Base-by-base conservation (phyloP, 2,797 vertebrate species). In the Myiotriccus ornatus region DNA sequence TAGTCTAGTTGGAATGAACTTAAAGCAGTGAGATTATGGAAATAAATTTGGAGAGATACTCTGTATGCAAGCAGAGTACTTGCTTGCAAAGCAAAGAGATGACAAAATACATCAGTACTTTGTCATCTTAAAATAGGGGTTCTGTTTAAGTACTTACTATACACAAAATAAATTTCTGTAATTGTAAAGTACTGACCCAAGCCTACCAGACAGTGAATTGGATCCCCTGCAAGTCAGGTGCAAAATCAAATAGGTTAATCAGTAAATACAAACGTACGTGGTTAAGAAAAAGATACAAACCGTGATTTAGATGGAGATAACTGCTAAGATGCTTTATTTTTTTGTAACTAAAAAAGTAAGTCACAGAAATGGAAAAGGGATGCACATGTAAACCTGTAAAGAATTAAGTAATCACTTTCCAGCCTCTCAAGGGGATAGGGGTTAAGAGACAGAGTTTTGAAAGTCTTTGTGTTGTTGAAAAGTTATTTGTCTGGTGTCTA, bases 381-480 rank as follows among this genome's bases (percentile, higher is more conserved):
- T 30, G 21, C 70, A 56, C 34, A 89, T 79, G 30, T 49, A 89
- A 94, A 84, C 88, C 84, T 95, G 80, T 70, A 15, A 83, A 75
- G 62, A 71, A 86, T 91, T 87, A 71, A 78, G 47, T 41, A 49
- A 46, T 50, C 69, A 16, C 43, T 80, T 80, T 30, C 6, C 56
- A 81, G 11, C 82, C 78, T 89, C 89, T 81, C 77, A 62, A 27
- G 93, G 88, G 91, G 30, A 60, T 59, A 34, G 49, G 55, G 57
- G 79, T 76, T 91, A 90, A 89, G 86, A 95, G 89, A 89, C 82
- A 83, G 27, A 52, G 50, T 89, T 92, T 84, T 55, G 46, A 92
- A 92, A 94, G 90, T 75, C 69, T 81, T 90, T 82, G 39, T 83
- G 69, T 87, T 95, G 63, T 84, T 96, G 49, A 87, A 89, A 95